Evolutionary conservation across 2,797 vertebrate genomes (phyloP).

Genomic region (Urosaurus nigricauda): DNA sequence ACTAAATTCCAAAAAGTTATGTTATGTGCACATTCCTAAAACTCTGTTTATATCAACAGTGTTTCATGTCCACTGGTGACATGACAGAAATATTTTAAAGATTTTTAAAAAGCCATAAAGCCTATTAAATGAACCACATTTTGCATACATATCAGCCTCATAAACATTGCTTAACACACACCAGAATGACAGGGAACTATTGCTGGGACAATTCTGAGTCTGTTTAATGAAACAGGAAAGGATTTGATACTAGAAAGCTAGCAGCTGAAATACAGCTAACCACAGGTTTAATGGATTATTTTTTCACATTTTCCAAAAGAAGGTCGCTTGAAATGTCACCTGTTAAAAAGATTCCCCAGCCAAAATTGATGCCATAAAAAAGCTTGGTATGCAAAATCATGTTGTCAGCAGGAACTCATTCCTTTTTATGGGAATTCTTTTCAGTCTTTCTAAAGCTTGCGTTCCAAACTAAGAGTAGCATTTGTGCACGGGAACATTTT

Average conservation of each 20-base stretch:
- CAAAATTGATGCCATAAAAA: not conserved
- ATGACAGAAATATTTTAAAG: conserved; percentile 7
- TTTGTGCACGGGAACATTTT: not conserved
- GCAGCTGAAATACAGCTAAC: not conserved
- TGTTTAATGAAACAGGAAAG: not conserved
- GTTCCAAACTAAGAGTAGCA: not conserved
- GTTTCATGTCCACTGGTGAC: not conserved
- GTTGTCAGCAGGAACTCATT: not conserved
- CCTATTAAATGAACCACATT: conserved; percentile 14
- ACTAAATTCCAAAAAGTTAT: not conserved
- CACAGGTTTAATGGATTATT: not conserved
- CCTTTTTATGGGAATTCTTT: conserved; percentile 11
- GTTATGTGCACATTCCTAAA: not conserved
- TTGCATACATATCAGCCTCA: not conserved
- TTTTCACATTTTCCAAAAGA: not conserved
- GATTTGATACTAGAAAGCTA: not conserved
- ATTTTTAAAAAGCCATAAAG: conserved; percentile 12
- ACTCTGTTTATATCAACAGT: not conserved
- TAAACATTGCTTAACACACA: not conserved
- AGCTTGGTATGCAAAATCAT: not conserved
- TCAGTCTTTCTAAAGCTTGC: not conserved
- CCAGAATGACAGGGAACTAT: not conserved
- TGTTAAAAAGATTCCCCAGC: not conserved
- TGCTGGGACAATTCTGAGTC: not conserved
- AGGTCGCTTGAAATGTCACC: not conserved